These are phyloP conservation scores for Nycticebus coucang DNA, from an alignment of 2,113 vertebrate genomes.

Conservation along the genomic window DNA sequence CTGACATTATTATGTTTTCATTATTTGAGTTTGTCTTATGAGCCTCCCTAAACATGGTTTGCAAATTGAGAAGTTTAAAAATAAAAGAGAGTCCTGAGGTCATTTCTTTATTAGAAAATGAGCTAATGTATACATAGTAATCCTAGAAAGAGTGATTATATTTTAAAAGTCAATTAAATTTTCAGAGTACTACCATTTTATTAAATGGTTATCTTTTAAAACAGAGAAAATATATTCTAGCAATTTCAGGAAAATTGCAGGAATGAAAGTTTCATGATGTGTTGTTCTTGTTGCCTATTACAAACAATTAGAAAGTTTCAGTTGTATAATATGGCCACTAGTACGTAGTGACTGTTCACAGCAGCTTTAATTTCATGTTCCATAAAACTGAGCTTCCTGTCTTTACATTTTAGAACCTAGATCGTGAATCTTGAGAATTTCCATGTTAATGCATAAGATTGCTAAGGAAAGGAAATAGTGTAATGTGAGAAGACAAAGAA, in stretches of 20 bases:
- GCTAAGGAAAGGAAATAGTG: slow-evolving; percentile 51
- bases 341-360: background rate
- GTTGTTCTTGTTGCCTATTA: background rate
- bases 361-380: slow-evolving; percentile 52
- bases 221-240: background rate
- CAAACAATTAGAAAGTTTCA: slow-evolving; percentile 32
- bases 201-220: slow-evolving; percentile 34
- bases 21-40: slow-evolving; percentile 44
- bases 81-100: background rate
- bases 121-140: background rate
- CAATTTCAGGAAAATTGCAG: background rate
- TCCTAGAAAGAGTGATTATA: background rate
- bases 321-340: background rate
- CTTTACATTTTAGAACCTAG: slow-evolving; percentile 44
- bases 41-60: background rate
- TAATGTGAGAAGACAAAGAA: slow-evolving; percentile 63
- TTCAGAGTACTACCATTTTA: background rate
- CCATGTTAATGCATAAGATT: slow-evolving; percentile 28
- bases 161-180: background rate
- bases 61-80: slow-evolving; percentile 30
- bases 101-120: slow-evolving; percentile 8
- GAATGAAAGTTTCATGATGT: background rate
- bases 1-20: background rate
- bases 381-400: slow-evolving; percentile 58
- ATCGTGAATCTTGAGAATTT: slow-evolving; percentile 43